phyloP scores from a whole-genome alignment of 2,113 vertebrate species.

The Proteles cristata region DNA sequence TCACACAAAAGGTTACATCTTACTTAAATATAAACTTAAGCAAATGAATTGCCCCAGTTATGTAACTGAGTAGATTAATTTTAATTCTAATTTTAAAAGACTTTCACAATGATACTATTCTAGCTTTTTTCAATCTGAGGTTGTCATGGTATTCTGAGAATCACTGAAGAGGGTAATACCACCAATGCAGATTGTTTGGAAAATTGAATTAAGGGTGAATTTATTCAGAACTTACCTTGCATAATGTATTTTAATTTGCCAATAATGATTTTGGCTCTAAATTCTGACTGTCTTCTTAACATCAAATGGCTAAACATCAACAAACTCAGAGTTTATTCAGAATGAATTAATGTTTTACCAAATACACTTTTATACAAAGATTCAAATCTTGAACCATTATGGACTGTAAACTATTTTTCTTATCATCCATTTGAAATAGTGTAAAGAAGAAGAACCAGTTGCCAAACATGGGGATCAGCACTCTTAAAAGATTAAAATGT shows the following conservation, averaged over 20 bases:
- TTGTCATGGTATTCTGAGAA: neutral
- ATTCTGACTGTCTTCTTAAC: neutral
- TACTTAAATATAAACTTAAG: neutral
- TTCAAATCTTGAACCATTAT: neutral
- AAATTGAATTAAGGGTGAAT: neutral
- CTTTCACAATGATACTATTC: neutral
- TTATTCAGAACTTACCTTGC: neutral
- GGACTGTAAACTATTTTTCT: neutral
- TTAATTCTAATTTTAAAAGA: neutral
- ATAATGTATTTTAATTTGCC: conserved; percentile 31
- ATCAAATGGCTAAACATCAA: conserved; percentile 11
- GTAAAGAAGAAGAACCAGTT: conserved; percentile 37
- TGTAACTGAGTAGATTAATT: neutral
- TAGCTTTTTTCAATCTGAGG: neutral
- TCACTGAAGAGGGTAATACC: neutral
- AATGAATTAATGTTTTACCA: neutral
- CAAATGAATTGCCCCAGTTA: neutral
- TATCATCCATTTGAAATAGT: neutral
- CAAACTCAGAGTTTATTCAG: neutral
- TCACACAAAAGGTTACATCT: neutral
- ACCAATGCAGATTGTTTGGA: neutral
- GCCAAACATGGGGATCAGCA: neutral
- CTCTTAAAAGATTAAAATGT: conserved; percentile 52
- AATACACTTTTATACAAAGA: neutral
- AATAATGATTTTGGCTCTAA: conserved; percentile 12